Base-by-base conservation (phyloP, 1,140 invertebrate species). In the Penaeus vannamei region DNA sequence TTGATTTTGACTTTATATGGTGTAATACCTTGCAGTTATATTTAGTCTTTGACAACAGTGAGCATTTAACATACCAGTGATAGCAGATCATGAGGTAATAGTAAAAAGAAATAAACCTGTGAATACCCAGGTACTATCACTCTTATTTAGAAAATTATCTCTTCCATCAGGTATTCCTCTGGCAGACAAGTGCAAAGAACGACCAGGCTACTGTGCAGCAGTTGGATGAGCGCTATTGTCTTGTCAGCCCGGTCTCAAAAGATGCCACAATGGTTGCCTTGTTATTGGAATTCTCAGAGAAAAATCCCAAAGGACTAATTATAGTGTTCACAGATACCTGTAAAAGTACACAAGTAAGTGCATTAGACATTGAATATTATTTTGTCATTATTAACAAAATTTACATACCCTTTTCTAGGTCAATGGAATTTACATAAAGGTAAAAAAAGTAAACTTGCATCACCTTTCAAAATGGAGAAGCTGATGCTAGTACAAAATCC, bases 251-350 rank as follows among this genome's bases (percentile, higher is more conserved):
- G 19, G 64, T 89, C 93, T 96, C 98, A 53, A 96, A 97, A 86
- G 98, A 99, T 94, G 98, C 97, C 59, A 99, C 98, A 93, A 93
- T 99, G 32, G 96, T 99, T 53, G 96, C 99, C 93, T 95, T 97
- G 0, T 93, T 99, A 14, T 95, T 97, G 89, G 95, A 95, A 84
- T 99, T 96, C 93, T 94, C 95, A 66, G 94, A 95, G 91, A 94
- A 95, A 36, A 95, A 96, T 92, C 94, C 95, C 85, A 95, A 95
- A 79, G 96, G 96, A 32, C 97, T 97, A 72, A 95, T 99, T 46
- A 97, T 99, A 92, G 96, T 99, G 69, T 99, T 99, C 92, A 97
- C 97, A 32, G 96, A 97, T 91, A 98, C 98, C 79, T 98, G 98
- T 95, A 98, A 97, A 97, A 98, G 94, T 93, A 95, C 93, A 23